Evolutionary conservation across 2,888 invertebrate species (phyloP), one percentile per base, ranked within the genome.

Genomic region (Leptura quadrifasciata): DNA sequence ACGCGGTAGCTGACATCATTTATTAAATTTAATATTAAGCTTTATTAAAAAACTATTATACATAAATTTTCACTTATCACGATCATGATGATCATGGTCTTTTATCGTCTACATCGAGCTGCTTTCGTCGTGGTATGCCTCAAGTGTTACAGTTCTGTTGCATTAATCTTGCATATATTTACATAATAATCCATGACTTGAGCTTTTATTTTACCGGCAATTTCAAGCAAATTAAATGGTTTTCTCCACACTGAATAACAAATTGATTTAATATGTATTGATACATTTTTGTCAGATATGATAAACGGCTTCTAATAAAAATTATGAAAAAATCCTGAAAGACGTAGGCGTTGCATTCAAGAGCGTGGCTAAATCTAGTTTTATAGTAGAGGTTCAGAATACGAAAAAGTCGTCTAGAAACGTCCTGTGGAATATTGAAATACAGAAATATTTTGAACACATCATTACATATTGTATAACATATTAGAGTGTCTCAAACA

Each of bases 81-180:
- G 57, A 57, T 54, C 58, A 35, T 35, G 31, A 57, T 69, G 58
- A 69, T 31, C 63, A 63, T 69, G 39, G 31, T 58, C 57, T 69
- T 69, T 57, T 57, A 58, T 58, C 54, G 54, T 54, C 55, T 18
- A 54, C 21, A n/a, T 55, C 27, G 74, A 72, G 67, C 61, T 70
- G 60, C 61, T 68, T 77, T 67, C 68, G 60, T 67, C 47, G 69
- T 57, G 71, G 57, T 69, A 57, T 67, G 58, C 76, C 64, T 24
- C 64, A 55, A 72, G 76, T 76, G 76, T 73, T 76, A 73, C 76
- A 76, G 58, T 76, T 76, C 70, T 39, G 21, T 60, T 35, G 64
- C 69, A 77, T 73, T 73, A 75, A 77, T 70, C 72, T 68, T 54
- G 64, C 72, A 75, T 69, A 79, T 64, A 78, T 78, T 78, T 78